Conservation (phyloP, 2,888 invertebrate species). For the Eupithecia vulgata region DNA sequence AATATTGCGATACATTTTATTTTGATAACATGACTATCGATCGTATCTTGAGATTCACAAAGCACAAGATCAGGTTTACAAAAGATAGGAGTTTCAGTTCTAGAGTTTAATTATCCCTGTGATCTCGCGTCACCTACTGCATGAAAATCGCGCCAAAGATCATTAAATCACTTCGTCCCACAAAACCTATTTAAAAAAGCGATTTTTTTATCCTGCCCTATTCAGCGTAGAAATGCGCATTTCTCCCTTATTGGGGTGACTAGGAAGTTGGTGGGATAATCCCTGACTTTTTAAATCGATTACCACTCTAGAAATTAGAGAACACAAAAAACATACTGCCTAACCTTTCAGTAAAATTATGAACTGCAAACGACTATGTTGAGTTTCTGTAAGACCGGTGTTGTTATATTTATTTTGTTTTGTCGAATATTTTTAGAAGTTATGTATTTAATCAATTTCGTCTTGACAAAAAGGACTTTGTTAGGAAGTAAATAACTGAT, state of each 20-base stretch:
- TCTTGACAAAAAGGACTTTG: neutral
- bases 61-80: neutral
- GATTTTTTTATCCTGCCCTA: constrained; percentile 75
- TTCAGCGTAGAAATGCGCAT: constrained; percentile 48
- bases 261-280: constrained; percentile 18
- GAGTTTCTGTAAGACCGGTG: neutral
- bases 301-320: neutral
- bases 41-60: neutral
- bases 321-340: neutral
- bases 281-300: neutral
- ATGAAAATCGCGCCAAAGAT: constrained; percentile 68
- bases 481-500: no score
- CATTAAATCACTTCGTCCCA: constrained; percentile 80
- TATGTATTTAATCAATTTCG: neutral
- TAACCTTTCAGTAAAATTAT: neutral
- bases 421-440: neutral
- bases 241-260: constrained; percentile 40
- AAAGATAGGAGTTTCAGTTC: constrained; percentile 14
- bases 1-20: neutral
- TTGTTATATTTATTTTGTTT: neutral
- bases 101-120: neutral
- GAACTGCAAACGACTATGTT: neutral
- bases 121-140: constrained; percentile 72
- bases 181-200: constrained; percentile 79
- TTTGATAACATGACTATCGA: neutral